Conservation (phyloP, 2,888 invertebrate genomes). For the Caenorhabditis angaria region DNA sequence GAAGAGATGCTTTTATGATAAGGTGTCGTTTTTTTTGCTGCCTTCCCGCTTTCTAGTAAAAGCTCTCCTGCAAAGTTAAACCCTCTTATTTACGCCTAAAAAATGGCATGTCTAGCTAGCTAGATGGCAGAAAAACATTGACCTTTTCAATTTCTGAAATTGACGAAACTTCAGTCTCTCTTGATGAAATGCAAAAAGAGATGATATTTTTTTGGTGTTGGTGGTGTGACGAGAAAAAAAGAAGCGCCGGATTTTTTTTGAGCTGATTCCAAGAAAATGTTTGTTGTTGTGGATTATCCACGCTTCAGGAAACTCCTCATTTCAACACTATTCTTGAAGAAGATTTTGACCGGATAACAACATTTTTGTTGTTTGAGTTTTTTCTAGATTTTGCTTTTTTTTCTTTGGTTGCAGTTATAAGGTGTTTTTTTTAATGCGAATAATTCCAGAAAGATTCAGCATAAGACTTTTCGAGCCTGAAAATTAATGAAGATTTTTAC, state of each 20-base stretch:
- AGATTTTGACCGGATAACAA: slow-evolving; percentile 4
- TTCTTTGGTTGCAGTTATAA: slow-evolving; percentile 11
- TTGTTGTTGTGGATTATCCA: slow-evolving; percentile 38
- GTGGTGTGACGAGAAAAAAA: slow-evolving; percentile 20
- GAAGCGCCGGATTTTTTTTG: slow-evolving; percentile 11
- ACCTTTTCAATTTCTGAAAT: slow-evolving; percentile 17
- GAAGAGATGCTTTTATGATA: neutral
- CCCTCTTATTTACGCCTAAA: too few relatives aligned
- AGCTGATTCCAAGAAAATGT: slow-evolving; percentile 34
- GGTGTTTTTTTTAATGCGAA: neutral
- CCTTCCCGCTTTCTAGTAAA: neutral
- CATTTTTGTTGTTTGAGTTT: slow-evolving; percentile 36
- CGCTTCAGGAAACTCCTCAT: slow-evolving; percentile 32
- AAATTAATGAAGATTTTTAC: too few relatives aligned
- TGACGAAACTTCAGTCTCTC: neutral
- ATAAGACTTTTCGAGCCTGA: too few relatives aligned
- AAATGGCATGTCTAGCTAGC: slow-evolving; percentile 17
- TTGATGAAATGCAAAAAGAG: slow-evolving; percentile 26
- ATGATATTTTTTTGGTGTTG: too few relatives aligned
- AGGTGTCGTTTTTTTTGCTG: slow-evolving; percentile 4
- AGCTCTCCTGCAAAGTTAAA: too few relatives aligned
- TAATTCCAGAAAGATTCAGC: too few relatives aligned
- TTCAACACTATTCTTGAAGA: slow-evolving; percentile 4
- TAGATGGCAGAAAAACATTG: slow-evolving; percentile 24
- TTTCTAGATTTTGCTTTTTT: slow-evolving; percentile 26